Conservation (phyloP, 2,113 vertebrate species). For the Corythornis vintsioides region DNA sequence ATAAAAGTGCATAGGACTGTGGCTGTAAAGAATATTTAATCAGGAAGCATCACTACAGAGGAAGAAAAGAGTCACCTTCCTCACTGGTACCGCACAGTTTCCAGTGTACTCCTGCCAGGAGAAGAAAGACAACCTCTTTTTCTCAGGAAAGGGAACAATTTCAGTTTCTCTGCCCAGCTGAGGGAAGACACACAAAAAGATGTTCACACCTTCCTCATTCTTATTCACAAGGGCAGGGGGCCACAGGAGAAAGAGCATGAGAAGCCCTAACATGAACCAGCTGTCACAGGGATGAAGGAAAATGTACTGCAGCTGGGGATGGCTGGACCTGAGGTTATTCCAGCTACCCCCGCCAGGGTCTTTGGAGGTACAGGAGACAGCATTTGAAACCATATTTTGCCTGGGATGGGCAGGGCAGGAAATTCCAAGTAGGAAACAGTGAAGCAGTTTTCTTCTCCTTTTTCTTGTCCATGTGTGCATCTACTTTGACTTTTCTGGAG, state of each 20-base stretch:
- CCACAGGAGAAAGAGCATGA: neutral
- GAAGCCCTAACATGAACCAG: neutral
- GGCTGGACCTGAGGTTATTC: neutral
- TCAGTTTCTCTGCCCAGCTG: neutral
- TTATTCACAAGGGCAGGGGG: neutral
- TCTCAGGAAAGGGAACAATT: neutral
- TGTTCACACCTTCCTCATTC: neutral
- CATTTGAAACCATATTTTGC: neutral
- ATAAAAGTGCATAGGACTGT: neutral
- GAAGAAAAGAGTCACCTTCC: neutral
- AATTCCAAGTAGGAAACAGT: neutral
- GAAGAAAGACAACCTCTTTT: neutral
- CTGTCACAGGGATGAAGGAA: neutral
- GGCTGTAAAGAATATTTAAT: neutral
- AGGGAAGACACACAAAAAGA: neutral
- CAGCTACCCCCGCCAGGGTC: neutral
- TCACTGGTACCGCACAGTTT: neutral
- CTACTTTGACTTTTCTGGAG: neutral
- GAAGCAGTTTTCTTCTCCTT: neutral
- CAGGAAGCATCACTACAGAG: neutral
- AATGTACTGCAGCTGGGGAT: neutral
- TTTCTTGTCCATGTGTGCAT: fast-evolving
- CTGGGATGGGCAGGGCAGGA: neutral
- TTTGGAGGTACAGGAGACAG: neutral
- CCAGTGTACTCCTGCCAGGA: neutral